These are phyloP conservation scores for Sepiola atlantica DNA, from an alignment of 2,888 invertebrate species.

Conservation along the genomic window DNA sequence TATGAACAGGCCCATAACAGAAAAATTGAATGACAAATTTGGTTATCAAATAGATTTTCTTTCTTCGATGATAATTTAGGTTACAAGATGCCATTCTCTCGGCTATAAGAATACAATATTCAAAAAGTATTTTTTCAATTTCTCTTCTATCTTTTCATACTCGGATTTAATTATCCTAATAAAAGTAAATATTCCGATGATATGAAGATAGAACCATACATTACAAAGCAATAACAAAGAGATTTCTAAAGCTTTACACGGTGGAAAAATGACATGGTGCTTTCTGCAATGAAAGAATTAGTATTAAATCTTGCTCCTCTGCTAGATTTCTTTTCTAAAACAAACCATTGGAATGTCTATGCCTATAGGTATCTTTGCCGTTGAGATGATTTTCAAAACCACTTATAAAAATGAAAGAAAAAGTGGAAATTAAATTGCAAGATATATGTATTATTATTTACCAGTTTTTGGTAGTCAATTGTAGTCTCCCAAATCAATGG, in stretches of 20 bases:
- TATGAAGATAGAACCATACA: background rate
- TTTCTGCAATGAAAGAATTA: background rate
- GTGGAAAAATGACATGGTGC: background rate
- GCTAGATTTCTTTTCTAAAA: too few relatives aligned
- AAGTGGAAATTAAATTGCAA: background rate
- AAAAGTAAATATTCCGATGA: background rate
- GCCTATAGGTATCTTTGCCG: background rate
- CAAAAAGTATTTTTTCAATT: background rate
- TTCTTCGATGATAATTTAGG: background rate
- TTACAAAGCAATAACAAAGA: background rate
- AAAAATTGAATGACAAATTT: background rate
- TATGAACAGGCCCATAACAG: too few relatives aligned
- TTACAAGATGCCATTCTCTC: background rate
- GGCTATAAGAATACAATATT: background rate
- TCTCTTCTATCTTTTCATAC: background rate
- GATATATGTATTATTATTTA: too few relatives aligned
- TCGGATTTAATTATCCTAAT: background rate
- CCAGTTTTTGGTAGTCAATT: too few relatives aligned
- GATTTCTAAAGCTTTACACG: background rate
- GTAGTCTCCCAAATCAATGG: too few relatives aligned
- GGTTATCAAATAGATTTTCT: background rate
- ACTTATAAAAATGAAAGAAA: background rate
- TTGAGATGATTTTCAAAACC: background rate
- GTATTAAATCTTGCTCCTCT: background rate
- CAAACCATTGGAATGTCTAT: background rate